phyloP scores from a whole-genome alignment of 2,888 invertebrate genomes.

The Ophion ventricosus region DNA sequence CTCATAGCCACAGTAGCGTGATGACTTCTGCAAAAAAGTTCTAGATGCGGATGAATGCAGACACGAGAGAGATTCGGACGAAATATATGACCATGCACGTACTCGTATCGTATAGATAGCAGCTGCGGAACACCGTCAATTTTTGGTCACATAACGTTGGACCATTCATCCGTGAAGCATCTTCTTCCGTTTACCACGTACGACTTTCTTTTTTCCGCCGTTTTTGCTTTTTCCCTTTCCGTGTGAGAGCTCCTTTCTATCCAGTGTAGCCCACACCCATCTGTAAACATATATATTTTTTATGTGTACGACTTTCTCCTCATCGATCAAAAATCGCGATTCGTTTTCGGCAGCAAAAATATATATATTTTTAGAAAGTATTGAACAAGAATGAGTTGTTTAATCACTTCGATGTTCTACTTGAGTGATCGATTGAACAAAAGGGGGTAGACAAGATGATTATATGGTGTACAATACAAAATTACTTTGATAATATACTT shows the following conservation, averaged over 20 bases:
- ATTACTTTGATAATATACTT: no score
- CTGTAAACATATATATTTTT: neutral
- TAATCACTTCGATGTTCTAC: neutral
- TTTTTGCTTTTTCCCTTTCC: constrained; percentile 17
- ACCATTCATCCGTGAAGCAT: neutral
- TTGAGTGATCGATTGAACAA: no score
- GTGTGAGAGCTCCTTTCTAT: neutral
- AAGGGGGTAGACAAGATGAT: neutral
- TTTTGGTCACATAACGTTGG: constrained; percentile 28
- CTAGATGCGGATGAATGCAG: neutral
- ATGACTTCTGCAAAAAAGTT: neutral
- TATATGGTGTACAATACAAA: neutral
- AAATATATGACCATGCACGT: constrained; percentile 51
- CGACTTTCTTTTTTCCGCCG: constrained; percentile 22
- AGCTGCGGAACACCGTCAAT: constrained; percentile 37
- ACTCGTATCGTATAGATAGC: constrained; percentile 49
- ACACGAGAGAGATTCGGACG: neutral
- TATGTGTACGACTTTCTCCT: neutral
- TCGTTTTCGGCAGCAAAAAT: neutral
- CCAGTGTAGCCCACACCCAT: neutral
- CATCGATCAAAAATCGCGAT: neutral
- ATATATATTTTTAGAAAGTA: neutral
- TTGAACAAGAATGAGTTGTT: neutral
- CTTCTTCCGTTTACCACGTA: constrained; percentile 7
- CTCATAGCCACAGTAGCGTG: neutral